phyloP scores from a whole-genome alignment of 2,888 invertebrate species.

The Crossocerus cetratus region DNA sequence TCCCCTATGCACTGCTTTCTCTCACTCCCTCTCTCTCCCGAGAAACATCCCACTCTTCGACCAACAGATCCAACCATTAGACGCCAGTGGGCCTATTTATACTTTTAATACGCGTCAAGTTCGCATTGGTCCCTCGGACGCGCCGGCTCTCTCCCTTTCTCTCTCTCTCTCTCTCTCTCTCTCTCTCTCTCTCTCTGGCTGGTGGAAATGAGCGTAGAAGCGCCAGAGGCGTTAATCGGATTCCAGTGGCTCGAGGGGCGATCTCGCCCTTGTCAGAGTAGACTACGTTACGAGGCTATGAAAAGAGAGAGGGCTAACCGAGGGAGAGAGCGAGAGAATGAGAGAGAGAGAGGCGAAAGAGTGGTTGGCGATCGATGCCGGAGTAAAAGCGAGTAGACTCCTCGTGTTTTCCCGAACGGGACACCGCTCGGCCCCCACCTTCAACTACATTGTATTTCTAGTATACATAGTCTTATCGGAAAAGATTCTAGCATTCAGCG shows the following conservation, averaged over 20 bases:
- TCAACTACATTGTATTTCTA: too few relatives aligned
- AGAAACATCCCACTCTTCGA: not conserved
- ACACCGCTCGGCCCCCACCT: not conserved
- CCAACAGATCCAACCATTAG: not conserved
- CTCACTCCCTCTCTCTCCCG: not conserved
- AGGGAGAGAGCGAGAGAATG: not conserved
- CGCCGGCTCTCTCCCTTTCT: too few relatives aligned
- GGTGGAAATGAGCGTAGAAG: too few relatives aligned
- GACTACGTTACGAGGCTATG: too few relatives aligned
- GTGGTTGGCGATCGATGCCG: not conserved
- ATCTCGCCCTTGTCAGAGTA: too few relatives aligned
- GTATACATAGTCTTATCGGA: too few relatives aligned
- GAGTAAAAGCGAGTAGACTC: not conserved
- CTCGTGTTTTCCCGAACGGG: slow-evolving; percentile 3
- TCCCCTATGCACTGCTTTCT: not conserved
- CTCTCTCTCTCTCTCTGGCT: too few relatives aligned
- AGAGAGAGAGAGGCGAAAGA: not conserved
- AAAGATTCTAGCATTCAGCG: too few relatives aligned
- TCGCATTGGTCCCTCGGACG: not conserved
- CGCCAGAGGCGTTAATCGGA: too few relatives aligned
- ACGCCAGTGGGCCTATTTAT: not conserved
- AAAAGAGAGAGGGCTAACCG: too few relatives aligned
- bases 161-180: too few relatives aligned
- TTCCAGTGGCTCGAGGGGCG: too few relatives aligned
- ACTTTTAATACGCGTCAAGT: not conserved